phyloP scores from a whole-genome alignment of 2,888 invertebrate genomes.

The Tenodera sinensis region DNA sequence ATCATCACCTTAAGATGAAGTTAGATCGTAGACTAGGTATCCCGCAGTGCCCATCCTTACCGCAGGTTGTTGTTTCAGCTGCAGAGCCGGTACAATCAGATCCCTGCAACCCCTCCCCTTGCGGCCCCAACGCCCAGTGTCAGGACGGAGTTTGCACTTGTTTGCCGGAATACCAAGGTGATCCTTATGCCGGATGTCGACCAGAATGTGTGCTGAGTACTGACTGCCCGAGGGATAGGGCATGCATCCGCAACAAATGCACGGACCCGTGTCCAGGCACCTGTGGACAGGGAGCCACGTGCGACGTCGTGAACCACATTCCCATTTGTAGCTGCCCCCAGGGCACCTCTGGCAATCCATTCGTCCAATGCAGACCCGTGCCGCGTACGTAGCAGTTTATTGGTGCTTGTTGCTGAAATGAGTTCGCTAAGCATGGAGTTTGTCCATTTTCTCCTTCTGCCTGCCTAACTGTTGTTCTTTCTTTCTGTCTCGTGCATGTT shows the following conservation, averaged over 20 bases:
- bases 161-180: conserved; percentile 66
- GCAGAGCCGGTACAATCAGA: conserved; percentile 30
- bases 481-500: conserved; percentile 1
- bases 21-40: not conserved
- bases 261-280: conserved; percentile 65
- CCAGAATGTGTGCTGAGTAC: conserved; percentile 68
- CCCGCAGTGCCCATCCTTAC: not conserved
- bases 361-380: conserved; percentile 54
- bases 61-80: conserved; percentile 17
- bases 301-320: conserved; percentile 68
- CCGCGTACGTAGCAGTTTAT: conserved; percentile 34
- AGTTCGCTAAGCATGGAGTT: not conserved
- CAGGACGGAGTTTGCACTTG: conserved; percentile 65
- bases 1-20: not conserved
- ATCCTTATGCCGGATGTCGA: conserved; percentile 65
- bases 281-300: conserved; percentile 66
- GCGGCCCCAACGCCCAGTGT: conserved; percentile 41
- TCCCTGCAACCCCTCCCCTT: conserved; percentile 39
- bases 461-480: conserved; percentile 20
- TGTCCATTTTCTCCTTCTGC: not conserved
- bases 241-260: conserved; percentile 66
- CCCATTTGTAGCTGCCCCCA: conserved; percentile 62
- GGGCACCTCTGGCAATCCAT: conserved; percentile 65
- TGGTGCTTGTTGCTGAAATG: not conserved
- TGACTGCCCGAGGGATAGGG: conserved; percentile 62